Conservation (phyloP, 2,797 vertebrate genomes). For the Pogonophryne albipinna region DNA sequence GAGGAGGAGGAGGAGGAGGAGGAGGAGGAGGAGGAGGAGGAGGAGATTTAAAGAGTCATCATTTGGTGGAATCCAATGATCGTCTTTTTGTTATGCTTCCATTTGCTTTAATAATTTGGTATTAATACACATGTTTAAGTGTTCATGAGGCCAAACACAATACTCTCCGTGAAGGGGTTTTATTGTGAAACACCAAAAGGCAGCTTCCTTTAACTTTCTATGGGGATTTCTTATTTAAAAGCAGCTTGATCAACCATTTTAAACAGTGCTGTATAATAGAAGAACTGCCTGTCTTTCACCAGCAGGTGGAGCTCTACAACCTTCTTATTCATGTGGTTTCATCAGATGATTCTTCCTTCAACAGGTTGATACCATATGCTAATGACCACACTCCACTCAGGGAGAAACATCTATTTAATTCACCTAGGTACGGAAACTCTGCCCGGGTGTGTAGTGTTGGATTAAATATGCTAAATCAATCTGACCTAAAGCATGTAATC, state of each 20-base stretch:
- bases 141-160: background rate
- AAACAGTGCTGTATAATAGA: background rate
- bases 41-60: slow-evolving; percentile 14
- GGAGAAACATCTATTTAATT: slow-evolving; percentile 20
- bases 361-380: slow-evolving; percentile 62
- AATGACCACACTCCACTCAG: slow-evolving; percentile 16
- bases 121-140: background rate
- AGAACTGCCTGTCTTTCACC: slow-evolving; percentile 37
- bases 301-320: slow-evolving; percentile 75
- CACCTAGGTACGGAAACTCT: background rate
- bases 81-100: background rate
- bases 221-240: background rate
- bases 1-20: slow-evolving; percentile 2
- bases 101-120: background rate
- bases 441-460: background rate
- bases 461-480: background rate
- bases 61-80: background rate
- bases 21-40: slow-evolving; percentile 3
- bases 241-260: slow-evolving; percentile 5
- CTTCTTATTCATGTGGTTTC: slow-evolving; percentile 28
- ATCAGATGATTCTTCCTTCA: slow-evolving; percentile 50
- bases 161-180: background rate
- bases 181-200: background rate
- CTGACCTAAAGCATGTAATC: no score
- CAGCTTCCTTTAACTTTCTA: background rate